phyloP scores from a whole-genome alignment of 2,888 invertebrate genomes.

The Drosophila rellima region DNA sequence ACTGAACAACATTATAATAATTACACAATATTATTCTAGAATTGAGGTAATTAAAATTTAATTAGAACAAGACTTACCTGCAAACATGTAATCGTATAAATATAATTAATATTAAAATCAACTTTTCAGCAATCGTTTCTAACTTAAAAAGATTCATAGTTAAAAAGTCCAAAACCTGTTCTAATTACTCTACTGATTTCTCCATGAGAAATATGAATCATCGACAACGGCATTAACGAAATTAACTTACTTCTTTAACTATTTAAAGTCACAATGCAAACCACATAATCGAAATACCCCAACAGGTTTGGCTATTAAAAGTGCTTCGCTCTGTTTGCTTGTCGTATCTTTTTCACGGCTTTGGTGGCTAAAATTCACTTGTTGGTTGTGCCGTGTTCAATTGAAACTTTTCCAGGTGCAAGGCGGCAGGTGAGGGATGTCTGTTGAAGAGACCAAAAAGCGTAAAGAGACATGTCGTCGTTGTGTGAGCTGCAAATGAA shows the following conservation, averaged over 20 bases:
- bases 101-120: too few species aligned
- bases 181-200: too few species aligned
- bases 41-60: too few species aligned
- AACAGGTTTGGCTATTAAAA: slow-evolving; percentile 10
- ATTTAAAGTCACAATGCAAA: neutral
- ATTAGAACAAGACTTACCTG: too few species aligned
- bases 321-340: slow-evolving; percentile 10
- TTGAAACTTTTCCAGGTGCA: slow-evolving; percentile 46
- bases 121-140: too few species aligned
- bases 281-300: neutral
- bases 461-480: slow-evolving; percentile 35
- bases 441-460: slow-evolving; percentile 22
- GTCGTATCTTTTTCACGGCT: slow-evolving; percentile 42
- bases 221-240: too few species aligned
- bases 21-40: neutral
- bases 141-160: too few species aligned
- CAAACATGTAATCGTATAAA: too few species aligned
- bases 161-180: too few species aligned
- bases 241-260: too few species aligned
- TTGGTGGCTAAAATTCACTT: slow-evolving; percentile 59
- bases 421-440: slow-evolving; percentile 17
- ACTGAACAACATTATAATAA: neutral
- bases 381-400: slow-evolving; percentile 53
- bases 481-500: slow-evolving; percentile 32
- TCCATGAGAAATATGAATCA: too few species aligned